These are phyloP conservation scores for Drosophila malerkotliana DNA, from an alignment of 1,140 invertebrate genomes.

Conservation along the genomic window DNA sequence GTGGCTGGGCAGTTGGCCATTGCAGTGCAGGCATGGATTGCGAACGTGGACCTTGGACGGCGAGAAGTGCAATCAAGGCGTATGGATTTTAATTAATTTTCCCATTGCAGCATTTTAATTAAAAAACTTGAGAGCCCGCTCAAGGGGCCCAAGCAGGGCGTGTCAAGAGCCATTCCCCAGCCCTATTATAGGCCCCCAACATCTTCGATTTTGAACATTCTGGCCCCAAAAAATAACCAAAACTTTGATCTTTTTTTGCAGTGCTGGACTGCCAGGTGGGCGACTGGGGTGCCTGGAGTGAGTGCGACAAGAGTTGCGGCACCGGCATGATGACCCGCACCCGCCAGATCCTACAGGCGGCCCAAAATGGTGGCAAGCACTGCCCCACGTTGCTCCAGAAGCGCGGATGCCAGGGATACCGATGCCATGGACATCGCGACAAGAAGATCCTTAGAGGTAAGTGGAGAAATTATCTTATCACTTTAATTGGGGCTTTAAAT, in stretches of 20 bases:
- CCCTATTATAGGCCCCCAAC: not conserved
- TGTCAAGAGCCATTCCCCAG: conserved; percentile 9
- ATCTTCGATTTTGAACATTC: not conserved
- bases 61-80: conserved; percentile 61
- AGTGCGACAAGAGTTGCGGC: conserved; percentile 90
- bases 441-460: conserved; percentile 88
- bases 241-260: conserved; percentile 80
- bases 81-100: conserved; percentile 80
- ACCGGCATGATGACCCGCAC: conserved; percentile 89
- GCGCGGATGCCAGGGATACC: conserved; percentile 89
- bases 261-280: conserved; percentile 91
- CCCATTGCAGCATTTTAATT: conserved; percentile 68
- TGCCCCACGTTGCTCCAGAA: conserved; percentile 90
- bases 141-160: not conserved
- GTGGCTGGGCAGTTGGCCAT: too few species aligned
- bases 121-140: conserved; percentile 58
- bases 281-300: conserved; percentile 90
- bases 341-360: conserved; percentile 86
- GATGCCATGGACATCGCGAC: conserved; percentile 88
- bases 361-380: conserved; percentile 90
- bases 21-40: too few species aligned
- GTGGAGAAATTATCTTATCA: conserved; percentile 10
- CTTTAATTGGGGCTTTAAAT: not conserved
- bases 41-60: conserved; percentile 3
- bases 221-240: not conserved